Conservation (phyloP, 2,888 invertebrate genomes). For the Ornithoptera alexandrae region DNA sequence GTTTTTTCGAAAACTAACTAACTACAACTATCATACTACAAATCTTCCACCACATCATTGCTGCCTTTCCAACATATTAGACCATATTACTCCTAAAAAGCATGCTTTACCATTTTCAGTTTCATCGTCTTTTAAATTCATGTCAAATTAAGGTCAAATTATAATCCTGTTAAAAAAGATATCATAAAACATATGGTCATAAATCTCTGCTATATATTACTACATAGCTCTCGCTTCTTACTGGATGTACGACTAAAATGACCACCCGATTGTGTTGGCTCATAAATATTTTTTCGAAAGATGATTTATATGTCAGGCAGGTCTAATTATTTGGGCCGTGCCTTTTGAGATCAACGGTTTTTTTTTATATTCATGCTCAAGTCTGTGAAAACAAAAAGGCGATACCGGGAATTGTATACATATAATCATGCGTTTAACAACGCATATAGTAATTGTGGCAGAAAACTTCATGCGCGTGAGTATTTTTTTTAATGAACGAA, state of each 20-base stretch:
- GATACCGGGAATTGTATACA: constrained; percentile 31
- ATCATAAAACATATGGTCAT: neutral
- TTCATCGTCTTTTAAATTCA: no score
- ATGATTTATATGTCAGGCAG: constrained; percentile 67
- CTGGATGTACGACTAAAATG: constrained; percentile 37
- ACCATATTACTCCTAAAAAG: no score
- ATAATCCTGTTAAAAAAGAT: neutral
- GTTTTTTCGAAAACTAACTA: no score
- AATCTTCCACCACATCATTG: no score
- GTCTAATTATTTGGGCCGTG: constrained; percentile 72
- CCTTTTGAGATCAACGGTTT: constrained; percentile 57
- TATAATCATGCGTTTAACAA: constrained; percentile 31
- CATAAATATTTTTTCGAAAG: constrained; percentile 66
- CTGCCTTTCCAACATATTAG: no score
- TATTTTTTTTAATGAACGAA: constrained; percentile 28
- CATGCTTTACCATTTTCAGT: no score
- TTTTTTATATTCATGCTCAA: constrained; percentile 34
- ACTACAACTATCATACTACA: no score
- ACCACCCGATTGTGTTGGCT: constrained; percentile 62
- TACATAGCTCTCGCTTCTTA: constrained; percentile 12
- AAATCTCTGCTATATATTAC: neutral
- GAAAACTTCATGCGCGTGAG: constrained; percentile 18
- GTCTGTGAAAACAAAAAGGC: constrained; percentile 36
- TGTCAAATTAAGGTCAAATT: no score
- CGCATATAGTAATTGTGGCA: constrained; percentile 29